phyloP scores from a whole-genome alignment of 2,113 vertebrate species.

The Tachycineta bicolor region DNA sequence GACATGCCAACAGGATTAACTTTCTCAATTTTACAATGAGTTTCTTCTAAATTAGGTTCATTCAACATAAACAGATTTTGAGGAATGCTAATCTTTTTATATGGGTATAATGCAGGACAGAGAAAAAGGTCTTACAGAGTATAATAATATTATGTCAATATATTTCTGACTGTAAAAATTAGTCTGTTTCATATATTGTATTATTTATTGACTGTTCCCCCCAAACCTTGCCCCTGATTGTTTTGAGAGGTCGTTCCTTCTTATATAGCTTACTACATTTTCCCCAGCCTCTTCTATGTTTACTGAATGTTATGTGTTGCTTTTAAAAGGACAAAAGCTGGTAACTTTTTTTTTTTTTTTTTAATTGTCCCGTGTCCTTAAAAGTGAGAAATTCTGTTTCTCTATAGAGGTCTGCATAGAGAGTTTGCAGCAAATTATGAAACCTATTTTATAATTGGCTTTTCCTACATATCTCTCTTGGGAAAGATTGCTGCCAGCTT shows the following conservation, averaged over 20 bases:
- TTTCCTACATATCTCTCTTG: not conserved
- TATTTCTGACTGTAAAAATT: not conserved
- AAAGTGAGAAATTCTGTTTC: not conserved
- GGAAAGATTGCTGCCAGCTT: not conserved
- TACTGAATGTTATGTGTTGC: not conserved
- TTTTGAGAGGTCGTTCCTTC: not conserved
- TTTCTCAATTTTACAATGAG: not conserved
- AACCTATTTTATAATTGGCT: not conserved
- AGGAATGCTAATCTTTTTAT: not conserved
- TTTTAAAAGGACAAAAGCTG: not conserved
- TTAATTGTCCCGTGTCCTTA: not conserved
- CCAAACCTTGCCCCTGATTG: not conserved
- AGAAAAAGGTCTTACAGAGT: not conserved
- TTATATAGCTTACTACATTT: not conserved
- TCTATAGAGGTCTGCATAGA: not conserved
- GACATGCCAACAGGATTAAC: not conserved
- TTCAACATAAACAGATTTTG: not conserved
- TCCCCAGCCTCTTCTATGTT: not conserved
- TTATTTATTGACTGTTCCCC: not conserved
- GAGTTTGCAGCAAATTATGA: not conserved
- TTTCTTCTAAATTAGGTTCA: not conserved
- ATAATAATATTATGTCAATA: not conserved
- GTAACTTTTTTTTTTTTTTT: not conserved
- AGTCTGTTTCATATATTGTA: not conserved
- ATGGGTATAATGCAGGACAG: not conserved